Percentiles rank a stretch among this genome's conserved stretches.
phyloP scores from a whole-genome alignment of 2,888 invertebrate species.

The Phaonia tiefii region DNA sequence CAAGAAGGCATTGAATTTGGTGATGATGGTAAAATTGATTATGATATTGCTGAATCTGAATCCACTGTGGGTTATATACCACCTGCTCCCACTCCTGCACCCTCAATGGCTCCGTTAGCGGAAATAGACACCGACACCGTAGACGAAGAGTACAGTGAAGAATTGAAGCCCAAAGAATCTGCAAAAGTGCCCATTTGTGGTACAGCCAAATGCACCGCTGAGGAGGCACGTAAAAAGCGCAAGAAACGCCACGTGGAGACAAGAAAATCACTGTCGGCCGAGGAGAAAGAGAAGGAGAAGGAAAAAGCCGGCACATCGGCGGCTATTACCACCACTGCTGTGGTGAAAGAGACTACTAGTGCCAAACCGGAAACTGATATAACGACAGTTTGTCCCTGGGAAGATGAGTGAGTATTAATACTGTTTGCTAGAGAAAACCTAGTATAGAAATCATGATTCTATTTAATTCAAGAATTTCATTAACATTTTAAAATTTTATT shows the following conservation, averaged over 20 bases:
- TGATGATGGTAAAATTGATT: conserved; percentile 73
- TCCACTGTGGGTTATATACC: conserved; percentile 75
- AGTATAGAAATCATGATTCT: too few species aligned
- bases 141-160: conserved; percentile 84
- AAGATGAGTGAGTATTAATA: conserved; percentile 91
- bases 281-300: conserved; percentile 71
- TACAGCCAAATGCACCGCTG: conserved; percentile 70
- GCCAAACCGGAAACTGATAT: conserved; percentile 81
- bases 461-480: too few species aligned
- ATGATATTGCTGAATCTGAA: conserved; percentile 76
- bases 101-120: conserved; percentile 85
- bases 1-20: conserved; percentile 78
- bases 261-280: conserved; percentile 73
- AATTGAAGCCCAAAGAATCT: conserved; percentile 36
- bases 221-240: conserved; percentile 75
- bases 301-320: conserved; percentile 68
- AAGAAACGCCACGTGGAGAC: conserved; percentile 76
- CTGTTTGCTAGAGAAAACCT: conserved; percentile 8
- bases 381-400: conserved; percentile 96
- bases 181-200: conserved; percentile 48
- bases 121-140: conserved; percentile 87
- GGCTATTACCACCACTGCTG: conserved; percentile 69
- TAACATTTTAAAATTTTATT: too few species aligned
- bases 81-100: conserved; percentile 79
- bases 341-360: conserved; percentile 54